Base-by-base conservation (phyloP, 2,888 invertebrate species). In the Hydrotaea diabolus region DNA sequence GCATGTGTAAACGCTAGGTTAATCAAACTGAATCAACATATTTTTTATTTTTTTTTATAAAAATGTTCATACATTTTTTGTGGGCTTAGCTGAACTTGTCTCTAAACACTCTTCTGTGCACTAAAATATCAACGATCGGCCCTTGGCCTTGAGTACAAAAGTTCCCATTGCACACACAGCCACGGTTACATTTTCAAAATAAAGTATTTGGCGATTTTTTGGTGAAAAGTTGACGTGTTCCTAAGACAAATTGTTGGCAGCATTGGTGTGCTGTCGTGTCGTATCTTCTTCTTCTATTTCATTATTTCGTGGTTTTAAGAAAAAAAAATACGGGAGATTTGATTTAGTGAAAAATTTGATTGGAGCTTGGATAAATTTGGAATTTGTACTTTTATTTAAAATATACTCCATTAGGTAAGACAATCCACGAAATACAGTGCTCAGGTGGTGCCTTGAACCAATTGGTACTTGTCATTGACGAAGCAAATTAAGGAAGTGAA, bases 371-470 rank as follows among this genome's bases (percentile, higher is more conserved):
- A 80, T 49, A 80, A 83, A 71, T 82, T 82, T 77, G 71, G 76
- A 82, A 85, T 83, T 87, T 81, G 49, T 81, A 80, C 80, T 76
- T 85, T 77, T 83, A 83, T 77, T 78, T 64, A 79, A 77, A 81
- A 80, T 75, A 81, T 86, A 77, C 81, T 78, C 78, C 77, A 83
- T 82, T 86, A 86, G 87, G 86, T 87, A 87, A 85, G 75, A 9
- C 8, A 39, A 39, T 2, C 13, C 21, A 13, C 17, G 31, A 62
- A 36, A 21, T 43, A 75, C 2, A 9, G 21, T 7, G 19, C 21
- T 17, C 23, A 5, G 3, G 46, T 21, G 55, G 8, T 13, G 15
- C 2, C n/a, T 23, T 21, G 3, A 23, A 3, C 59, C 26, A 59
- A 59, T n/a, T n/a, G 49, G n/a, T 26, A 59, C 23, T 4, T 49